A percentile compares a stretch with the other conserved stretches of the same genome.
These are phyloP conservation scores for Clanis bilineata DNA, from an alignment of 2,888 invertebrate species.

Conservation along the genomic window DNA sequence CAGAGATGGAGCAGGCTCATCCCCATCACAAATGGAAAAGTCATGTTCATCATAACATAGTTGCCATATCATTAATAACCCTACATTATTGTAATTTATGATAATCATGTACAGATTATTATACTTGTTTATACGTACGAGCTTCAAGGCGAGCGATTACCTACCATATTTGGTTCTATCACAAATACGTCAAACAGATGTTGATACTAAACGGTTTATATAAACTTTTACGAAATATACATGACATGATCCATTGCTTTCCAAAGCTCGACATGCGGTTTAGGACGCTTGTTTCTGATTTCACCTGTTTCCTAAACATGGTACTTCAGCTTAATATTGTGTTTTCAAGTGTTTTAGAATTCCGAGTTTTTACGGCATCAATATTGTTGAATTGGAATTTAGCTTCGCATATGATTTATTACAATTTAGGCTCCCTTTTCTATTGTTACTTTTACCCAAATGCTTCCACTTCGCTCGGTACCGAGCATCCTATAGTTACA, in stretches of 20 bases:
- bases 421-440: too few relatives aligned
- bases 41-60: neutral
- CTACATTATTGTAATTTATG: neutral
- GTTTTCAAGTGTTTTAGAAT: too few relatives aligned
- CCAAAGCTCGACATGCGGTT: neutral
- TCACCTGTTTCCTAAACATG: too few relatives aligned
- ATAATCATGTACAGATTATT: neutral
- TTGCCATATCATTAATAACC: slow-evolving; percentile 1
- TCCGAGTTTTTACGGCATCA: too few relatives aligned
- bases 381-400: too few relatives aligned
- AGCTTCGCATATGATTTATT: too few relatives aligned
- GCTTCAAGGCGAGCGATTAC: slow-evolving; percentile 8
- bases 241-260: neutral
- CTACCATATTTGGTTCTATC: neutral
- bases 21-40: neutral
- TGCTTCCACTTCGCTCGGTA: too few relatives aligned
- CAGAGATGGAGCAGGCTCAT: neutral
- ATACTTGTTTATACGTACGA: neutral
- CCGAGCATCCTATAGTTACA: too few relatives aligned
- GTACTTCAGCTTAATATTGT: too few relatives aligned
- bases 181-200: slow-evolving; percentile 6
- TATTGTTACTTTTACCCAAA: too few relatives aligned
- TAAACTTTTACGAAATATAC: neutral
- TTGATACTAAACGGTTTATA: slow-evolving; percentile 4
- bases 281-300: too few relatives aligned